These are phyloP conservation scores for Diplodus sargus DNA, from an alignment of 2,797 vertebrate genomes.

Conservation along the genomic window DNA sequence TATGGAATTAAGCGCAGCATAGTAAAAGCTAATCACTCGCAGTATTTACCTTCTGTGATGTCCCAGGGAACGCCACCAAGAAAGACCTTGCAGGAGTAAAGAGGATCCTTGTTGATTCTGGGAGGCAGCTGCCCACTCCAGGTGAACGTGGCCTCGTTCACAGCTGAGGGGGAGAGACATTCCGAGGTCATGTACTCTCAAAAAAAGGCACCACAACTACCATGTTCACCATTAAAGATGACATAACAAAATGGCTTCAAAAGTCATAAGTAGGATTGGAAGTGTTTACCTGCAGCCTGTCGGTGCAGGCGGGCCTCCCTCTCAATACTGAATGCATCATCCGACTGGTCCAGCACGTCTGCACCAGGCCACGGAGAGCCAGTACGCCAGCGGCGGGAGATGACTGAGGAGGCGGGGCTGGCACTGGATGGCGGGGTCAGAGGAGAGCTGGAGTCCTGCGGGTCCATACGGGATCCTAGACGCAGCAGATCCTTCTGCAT, in stretches of 20 bases:
- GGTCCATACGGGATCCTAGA: conserved; percentile 89
- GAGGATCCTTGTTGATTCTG: conserved; percentile 96
- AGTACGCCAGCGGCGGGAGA: conserved; percentile 94
- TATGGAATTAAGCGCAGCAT: background rate
- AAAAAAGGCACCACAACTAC: background rate
- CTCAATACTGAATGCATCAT: conserved; percentile 96
- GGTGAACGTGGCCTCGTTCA: conserved; percentile 97
- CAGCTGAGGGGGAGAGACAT: conserved; percentile 81
- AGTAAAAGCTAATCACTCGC: background rate
- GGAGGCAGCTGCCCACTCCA: conserved; percentile 98
- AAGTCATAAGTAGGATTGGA: fast-evolving
- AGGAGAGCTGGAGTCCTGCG: conserved; percentile 88
- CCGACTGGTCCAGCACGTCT: conserved; percentile 90
- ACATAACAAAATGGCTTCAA: too few species aligned
- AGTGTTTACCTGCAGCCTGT: conserved; percentile 92
- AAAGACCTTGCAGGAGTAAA: conserved; percentile 99
- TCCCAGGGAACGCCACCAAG: conserved; percentile 99
- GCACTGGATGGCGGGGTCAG: conserved; percentile 85
- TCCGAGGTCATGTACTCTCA: background rate
- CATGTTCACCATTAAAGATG: background rate
- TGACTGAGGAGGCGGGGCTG: conserved; percentile 84
- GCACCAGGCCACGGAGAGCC: conserved; percentile 93
- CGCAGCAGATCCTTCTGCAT: conserved; percentile 92
- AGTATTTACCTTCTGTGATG: conserved; percentile 92
- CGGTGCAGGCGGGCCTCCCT: conserved; percentile 96